Conservation (phyloP, 2,113 vertebrate genomes). For the Butastur rufipennis region DNA sequence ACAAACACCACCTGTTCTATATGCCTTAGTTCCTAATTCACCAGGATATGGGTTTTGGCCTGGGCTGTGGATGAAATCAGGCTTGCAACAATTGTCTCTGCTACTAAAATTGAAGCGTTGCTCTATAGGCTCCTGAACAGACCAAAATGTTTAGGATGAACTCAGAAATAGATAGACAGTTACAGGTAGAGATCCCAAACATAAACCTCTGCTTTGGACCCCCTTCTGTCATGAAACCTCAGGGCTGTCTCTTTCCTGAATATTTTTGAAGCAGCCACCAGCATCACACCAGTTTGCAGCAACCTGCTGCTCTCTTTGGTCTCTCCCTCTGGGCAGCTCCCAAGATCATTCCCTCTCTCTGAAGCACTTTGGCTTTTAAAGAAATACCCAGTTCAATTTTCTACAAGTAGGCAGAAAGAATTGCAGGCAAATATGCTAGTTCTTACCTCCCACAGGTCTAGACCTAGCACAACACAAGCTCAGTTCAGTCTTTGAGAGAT, state of each 20-base stretch:
- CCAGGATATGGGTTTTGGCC: not conserved
- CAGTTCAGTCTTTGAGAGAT: not conserved
- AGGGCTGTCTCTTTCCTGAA: not conserved
- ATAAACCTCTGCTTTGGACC: not conserved
- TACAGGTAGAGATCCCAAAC: not conserved
- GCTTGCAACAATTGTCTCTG: not conserved
- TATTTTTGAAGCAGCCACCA: not conserved
- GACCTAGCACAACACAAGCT: not conserved
- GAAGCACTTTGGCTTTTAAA: not conserved
- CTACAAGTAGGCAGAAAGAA: not conserved
- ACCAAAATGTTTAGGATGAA: not conserved
- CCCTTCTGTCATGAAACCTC: not conserved
- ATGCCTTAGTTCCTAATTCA: not conserved
- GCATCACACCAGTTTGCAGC: not conserved
- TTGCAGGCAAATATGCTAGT: not conserved
- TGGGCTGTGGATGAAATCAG: not conserved
- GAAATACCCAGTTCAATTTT: not conserved
- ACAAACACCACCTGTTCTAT: not conserved
- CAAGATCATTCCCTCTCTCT: fast-evolving
- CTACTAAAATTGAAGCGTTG: not conserved
- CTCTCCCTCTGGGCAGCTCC: not conserved
- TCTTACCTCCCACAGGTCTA: not conserved
- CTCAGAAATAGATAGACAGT: not conserved
- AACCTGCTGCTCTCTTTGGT: not conserved
- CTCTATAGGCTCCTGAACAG: not conserved